Evolutionary conservation across 2,888 invertebrate genomes (phyloP).

Genomic region (Rhagophthalmus giganteus): DNA sequence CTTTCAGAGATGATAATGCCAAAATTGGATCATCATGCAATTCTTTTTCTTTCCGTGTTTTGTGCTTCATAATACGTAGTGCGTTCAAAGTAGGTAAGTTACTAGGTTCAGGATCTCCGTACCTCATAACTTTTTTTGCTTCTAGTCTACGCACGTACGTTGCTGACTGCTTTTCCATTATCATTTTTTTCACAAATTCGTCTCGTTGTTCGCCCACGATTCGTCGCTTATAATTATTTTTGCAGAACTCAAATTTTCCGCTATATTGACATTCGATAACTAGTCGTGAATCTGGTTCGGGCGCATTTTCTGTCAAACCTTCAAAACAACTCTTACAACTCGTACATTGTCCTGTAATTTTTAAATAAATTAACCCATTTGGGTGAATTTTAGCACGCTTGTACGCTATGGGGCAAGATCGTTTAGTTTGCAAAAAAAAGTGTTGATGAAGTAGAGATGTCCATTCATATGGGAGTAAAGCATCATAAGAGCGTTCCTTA

Average conservation of each 20-base stretch:
- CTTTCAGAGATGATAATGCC: not conserved
- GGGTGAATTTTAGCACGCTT: slow-evolving; percentile 2
- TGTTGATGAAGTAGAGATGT: not conserved
- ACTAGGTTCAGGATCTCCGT: slow-evolving; percentile 1
- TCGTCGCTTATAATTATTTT: not conserved
- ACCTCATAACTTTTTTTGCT: slow-evolving; percentile 6
- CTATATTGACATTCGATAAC: slow-evolving; percentile 5
- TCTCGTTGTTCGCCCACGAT: not conserved
- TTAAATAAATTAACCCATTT: not conserved
- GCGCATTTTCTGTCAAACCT: not conserved
- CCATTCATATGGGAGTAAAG: slow-evolving; percentile 7
- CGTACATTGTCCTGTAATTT: not conserved
- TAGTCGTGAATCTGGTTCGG: not conserved
- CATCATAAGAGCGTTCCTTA: not conserved
- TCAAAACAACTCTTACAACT: not conserved
- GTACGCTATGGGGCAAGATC: not conserved
- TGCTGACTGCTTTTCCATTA: slow-evolving; percentile 4
- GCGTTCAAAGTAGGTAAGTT: slow-evolving; percentile 3
- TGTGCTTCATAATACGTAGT: not conserved
- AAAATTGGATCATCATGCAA: slow-evolving; percentile 2
- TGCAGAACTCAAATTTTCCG: slow-evolving; percentile 1
- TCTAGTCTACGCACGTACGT: slow-evolving; percentile 1
- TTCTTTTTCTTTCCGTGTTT: not conserved
- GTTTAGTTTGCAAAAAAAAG: slow-evolving; percentile 1
- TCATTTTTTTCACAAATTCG: not conserved